These are phyloP conservation scores for Psylliodes chrysocephalus DNA, from an alignment of 2,888 invertebrate species.

Conservation along the genomic window DNA sequence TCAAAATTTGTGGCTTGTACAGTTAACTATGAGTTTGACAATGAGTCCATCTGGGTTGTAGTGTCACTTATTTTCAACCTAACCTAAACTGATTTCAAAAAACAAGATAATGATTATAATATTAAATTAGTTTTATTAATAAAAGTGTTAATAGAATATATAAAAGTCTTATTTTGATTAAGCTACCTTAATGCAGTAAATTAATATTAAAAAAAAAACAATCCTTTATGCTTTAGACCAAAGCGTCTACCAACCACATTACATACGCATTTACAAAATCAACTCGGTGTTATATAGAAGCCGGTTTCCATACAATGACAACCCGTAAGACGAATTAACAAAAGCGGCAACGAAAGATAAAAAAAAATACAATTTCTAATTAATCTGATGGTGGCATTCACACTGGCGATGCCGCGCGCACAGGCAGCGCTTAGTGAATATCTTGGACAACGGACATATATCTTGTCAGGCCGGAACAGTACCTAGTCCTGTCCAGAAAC, in stretches of 20 bases:
- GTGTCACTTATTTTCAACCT: no score
- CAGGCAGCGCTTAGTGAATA: conserved; percentile 40
- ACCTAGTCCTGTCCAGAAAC: conserved; percentile 61
- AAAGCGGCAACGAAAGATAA: conserved; percentile 50
- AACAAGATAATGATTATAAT: no score
- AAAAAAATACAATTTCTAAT: conserved; percentile 53
- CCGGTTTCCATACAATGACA: not conserved
- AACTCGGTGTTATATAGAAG: not conserved
- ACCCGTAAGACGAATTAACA: conserved; percentile 35
- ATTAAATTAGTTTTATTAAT: no score
- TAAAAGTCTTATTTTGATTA: no score
- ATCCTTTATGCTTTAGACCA: not conserved
- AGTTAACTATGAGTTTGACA: no score
- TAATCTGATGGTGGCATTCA: conserved; percentile 53
- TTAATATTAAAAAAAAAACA: no score
- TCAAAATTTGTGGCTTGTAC: no score
- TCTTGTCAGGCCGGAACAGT: conserved; percentile 59
- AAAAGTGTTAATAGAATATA: no score
- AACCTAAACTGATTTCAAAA: no score
- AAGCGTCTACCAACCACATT: not conserved
- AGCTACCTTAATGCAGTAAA: no score
- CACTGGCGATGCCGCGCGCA: conserved; percentile 36
- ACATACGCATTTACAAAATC: not conserved
- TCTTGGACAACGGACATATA: conserved; percentile 58
- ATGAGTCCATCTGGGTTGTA: no score